Base-by-base conservation (phyloP, 1,140 invertebrate species). In the Danaus plexippus region DNA sequence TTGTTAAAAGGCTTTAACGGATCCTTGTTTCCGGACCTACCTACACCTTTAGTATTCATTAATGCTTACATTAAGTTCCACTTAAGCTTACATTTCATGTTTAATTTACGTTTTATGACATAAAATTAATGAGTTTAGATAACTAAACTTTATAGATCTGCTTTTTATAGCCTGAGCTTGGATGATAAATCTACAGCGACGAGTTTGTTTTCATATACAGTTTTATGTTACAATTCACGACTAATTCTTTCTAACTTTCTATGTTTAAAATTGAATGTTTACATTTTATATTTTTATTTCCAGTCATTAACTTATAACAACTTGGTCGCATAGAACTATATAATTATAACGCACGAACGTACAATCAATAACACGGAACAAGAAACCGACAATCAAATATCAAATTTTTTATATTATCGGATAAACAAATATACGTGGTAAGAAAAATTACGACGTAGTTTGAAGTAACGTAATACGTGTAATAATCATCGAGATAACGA, bases 401-500 rank as follows among this genome's bases (percentile, higher is more conserved):
- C 61, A 59, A 66, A 67, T 32, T 67, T 61, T 61, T 51, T 71
- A 77, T 75, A 75, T 69, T 62, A 72, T 71, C 64, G 52, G 56
- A 76, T 73, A 81, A 85, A 80, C 74, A 80, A 79, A 80, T 71
- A 80, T 18, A 76, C 51, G 66, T 52, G 54, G 15, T 59, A 54
- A 43, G 61, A 51, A 67, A 71, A 77, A 77, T 73, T 75, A 80
- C 68, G 66, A 76, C 62, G 71, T 74, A 32, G 71, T 70, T 77
- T 70, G 59, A 75, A 64, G 75, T 77, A 82, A 83, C 73, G 69
- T 80, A 79, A 81, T 79, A 79, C 68, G 71, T 77, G 69, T 80
- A 82, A 80, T 83, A 80, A 80, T 80, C 67, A 68, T 75, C 66
- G 63, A 67, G 68, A 77, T 77, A 75, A 72, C 73, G 72, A 77